A percentile compares a stretch with the other conserved stretches of the same genome.
Evolutionary conservation across 1,140 invertebrate genomes (phyloP).

Genomic region (Drepana arcuata): DNA sequence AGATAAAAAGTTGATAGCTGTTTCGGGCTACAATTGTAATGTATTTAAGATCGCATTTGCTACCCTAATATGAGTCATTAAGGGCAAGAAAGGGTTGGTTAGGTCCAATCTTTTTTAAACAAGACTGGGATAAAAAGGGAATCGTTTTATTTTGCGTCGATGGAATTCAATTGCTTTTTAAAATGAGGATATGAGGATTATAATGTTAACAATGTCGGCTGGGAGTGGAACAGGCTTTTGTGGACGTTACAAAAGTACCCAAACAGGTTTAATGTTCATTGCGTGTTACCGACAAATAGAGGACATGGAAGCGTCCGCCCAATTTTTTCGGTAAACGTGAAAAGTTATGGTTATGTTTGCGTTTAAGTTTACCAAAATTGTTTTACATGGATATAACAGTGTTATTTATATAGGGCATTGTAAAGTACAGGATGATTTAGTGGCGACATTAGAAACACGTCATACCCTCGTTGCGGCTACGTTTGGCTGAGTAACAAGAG

Average conservation of each 20-base stretch:
- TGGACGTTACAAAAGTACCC: too few relatives aligned
- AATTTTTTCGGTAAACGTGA: slow-evolving; percentile 33
- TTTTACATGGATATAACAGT: slow-evolving; percentile 29
- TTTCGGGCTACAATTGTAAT: slow-evolving; percentile 9
- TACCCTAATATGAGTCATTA: slow-evolving; percentile 10
- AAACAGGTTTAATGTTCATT: slow-evolving; percentile 20
- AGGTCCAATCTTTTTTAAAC: slow-evolving; percentile 4
- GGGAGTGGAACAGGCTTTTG: too few relatives aligned
- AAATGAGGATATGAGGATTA: too few relatives aligned
- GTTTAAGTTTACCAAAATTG: slow-evolving; percentile 33
- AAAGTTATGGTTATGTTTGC: slow-evolving; percentile 40
- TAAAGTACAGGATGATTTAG: too few relatives aligned
- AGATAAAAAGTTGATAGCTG: too few relatives aligned
- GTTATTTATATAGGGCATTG: slow-evolving; percentile 15
- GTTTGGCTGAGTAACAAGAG: too few relatives aligned
- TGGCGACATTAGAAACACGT: too few relatives aligned
- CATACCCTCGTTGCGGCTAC: too few relatives aligned
- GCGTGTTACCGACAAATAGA: slow-evolving; percentile 31
- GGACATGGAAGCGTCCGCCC: slow-evolving; percentile 25
- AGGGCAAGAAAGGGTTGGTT: too few relatives aligned
- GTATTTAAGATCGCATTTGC: slow-evolving; percentile 7
- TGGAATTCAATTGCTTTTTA: too few relatives aligned
- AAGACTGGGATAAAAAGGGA: slow-evolving; percentile 4
- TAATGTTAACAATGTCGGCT: too few relatives aligned
- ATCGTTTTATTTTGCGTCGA: background rate